phyloP scores from a whole-genome alignment of 2,797 vertebrate genomes.

The Leptatherina wallacei region DNA sequence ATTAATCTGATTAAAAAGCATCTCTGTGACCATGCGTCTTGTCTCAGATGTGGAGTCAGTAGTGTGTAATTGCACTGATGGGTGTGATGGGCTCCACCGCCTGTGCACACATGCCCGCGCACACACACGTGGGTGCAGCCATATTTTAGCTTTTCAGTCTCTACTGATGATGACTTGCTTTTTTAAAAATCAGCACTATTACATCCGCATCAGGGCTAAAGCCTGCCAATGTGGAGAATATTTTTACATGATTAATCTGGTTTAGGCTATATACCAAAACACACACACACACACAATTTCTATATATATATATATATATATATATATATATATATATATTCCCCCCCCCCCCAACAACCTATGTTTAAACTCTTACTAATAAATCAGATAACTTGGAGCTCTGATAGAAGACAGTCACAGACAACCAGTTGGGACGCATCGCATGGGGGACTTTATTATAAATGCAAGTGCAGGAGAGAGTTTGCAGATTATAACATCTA shows the following conservation, averaged over 20 bases:
- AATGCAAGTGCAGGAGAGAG: conserved; percentile 6
- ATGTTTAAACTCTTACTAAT: background rate
- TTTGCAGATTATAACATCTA: background rate
- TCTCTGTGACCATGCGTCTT: conserved; percentile 24
- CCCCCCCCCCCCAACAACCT: too few relatives aligned
- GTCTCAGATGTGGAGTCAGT: conserved; percentile 52
- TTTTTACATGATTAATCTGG: background rate
- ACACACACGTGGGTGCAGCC: conserved; percentile 73
- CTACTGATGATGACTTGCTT: conserved; percentile 78
- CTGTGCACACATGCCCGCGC: conserved; percentile 18
- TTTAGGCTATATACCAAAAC: too few relatives aligned
- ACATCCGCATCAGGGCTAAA: conserved; percentile 24
- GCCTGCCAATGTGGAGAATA: background rate
- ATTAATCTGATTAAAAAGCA: conserved; percentile 43
- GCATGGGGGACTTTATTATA: conserved; percentile 18
- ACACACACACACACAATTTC: too few relatives aligned
- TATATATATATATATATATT: too few relatives aligned
- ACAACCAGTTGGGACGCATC: conserved; percentile 2
- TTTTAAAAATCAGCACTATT: conserved; percentile 40
- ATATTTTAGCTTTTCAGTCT: conserved; percentile 73
- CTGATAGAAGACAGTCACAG: conserved; percentile 13
- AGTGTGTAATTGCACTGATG: conserved; percentile 66
- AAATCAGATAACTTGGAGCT: conserved; percentile 46
- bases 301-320: background rate
- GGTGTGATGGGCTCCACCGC: conserved; percentile 60